These are phyloP conservation scores for Salvelinus fontinalis DNA, from an alignment of 2,113 vertebrate genomes.

Conservation along the genomic window DNA sequence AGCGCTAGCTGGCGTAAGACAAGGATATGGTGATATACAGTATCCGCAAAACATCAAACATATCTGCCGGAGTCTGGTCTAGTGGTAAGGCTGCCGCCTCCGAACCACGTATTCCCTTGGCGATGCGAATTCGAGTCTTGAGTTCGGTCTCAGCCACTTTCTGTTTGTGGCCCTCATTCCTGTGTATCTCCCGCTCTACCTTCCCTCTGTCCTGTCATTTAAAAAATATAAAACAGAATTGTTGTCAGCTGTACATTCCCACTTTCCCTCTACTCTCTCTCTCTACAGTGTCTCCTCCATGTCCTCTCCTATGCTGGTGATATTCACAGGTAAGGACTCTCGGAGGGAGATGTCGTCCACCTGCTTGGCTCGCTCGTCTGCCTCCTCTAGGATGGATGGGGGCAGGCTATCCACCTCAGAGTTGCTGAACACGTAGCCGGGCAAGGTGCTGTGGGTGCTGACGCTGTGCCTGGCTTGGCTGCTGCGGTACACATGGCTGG, in stretches of 20 bases:
- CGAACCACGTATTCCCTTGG: too few relatives aligned
- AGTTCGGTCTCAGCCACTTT: too few relatives aligned
- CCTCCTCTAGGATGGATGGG: background rate
- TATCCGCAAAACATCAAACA: too few relatives aligned
- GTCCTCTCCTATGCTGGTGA: background rate
- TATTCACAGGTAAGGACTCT: background rate
- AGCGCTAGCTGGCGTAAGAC: too few relatives aligned
- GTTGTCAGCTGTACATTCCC: background rate
- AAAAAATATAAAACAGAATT: too few relatives aligned
- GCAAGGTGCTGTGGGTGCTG: background rate
- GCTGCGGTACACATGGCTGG: background rate
- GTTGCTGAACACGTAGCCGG: conserved; percentile 7
- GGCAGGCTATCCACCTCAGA: background rate
- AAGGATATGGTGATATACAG: too few relatives aligned
- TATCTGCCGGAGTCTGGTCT: too few relatives aligned
- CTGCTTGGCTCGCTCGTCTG: background rate
- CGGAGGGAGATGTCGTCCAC: conserved; percentile 9
- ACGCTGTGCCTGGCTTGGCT: background rate
- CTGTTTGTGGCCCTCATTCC: too few relatives aligned
- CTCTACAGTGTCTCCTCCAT: conserved; percentile 5
- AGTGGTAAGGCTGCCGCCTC: too few relatives aligned
- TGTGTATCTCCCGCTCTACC: too few relatives aligned
- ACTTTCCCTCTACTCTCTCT: background rate
- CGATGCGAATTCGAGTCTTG: too few relatives aligned
- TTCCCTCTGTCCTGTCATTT: too few relatives aligned